A percentile compares a stretch with the other conserved stretches of the same genome.
phyloP scores from a whole-genome alignment of 2,888 invertebrate species.

The Andricus quercusramuli region DNA sequence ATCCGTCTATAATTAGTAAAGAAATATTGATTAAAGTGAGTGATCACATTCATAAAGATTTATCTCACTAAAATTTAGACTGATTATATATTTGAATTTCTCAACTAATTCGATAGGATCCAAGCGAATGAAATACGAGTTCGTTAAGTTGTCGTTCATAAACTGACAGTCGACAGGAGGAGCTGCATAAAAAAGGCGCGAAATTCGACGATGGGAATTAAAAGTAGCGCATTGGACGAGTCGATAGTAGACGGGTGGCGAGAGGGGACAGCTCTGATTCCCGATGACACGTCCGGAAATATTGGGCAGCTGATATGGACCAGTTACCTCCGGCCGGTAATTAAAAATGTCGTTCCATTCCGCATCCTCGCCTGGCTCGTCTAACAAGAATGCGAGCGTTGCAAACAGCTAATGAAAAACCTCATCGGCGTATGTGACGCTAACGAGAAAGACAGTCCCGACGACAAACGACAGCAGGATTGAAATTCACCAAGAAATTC shows the following conservation, averaged over 20 bases:
- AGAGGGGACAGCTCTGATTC: constrained; percentile 3
- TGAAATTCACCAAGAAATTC: constrained; percentile 72
- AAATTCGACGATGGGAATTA: constrained; percentile 33
- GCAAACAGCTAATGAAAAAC: constrained; percentile 77
- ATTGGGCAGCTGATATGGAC: constrained; percentile 76
- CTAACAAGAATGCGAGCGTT: constrained; percentile 74
- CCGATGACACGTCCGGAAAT: constrained; percentile 74
- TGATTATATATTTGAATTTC: constrained; percentile 6
- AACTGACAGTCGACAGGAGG: constrained; percentile 24
- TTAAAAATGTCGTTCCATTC: constrained; percentile 77
- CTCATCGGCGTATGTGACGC: constrained; percentile 75
- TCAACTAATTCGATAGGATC: not conserved
- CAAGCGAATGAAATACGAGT: not conserved
- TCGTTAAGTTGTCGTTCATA: constrained; percentile 14
- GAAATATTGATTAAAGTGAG: too few relatives aligned
- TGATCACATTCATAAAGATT: too few relatives aligned
- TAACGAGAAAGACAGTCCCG: constrained; percentile 73
- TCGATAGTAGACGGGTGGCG: constrained; percentile 17
- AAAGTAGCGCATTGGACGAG: constrained; percentile 8
- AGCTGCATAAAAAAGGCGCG: constrained; percentile 26
- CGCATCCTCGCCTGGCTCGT: constrained; percentile 58
- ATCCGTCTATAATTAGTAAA: too few relatives aligned
- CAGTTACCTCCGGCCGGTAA: constrained; percentile 74
- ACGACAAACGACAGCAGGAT: constrained; percentile 67
- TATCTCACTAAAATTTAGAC: not conserved